Evolutionary conservation across 2,797 vertebrate genomes (phyloP).

Genomic region (Liparis tanakae): DNA sequence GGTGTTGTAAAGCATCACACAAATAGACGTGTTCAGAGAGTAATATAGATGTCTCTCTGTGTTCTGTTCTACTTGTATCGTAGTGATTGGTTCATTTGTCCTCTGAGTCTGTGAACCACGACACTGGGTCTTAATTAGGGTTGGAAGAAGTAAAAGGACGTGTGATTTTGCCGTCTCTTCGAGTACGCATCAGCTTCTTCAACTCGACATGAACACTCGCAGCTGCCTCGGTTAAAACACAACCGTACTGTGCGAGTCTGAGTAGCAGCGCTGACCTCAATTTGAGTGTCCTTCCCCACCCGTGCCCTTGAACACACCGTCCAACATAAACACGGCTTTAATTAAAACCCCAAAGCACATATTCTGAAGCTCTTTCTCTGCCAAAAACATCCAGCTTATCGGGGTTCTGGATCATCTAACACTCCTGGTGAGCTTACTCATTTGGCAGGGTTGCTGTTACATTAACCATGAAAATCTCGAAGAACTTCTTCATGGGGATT

Average conservation of each 20-base stretch:
- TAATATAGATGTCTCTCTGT: constrained; percentile 13
- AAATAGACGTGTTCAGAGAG: constrained; percentile 9
- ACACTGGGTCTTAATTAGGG: constrained; percentile 49
- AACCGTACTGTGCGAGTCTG: constrained; percentile 31
- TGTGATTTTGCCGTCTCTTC: constrained; percentile 13
- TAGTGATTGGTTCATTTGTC: constrained; percentile 46
- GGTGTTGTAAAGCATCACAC: constrained; percentile 6
- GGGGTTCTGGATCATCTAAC: constrained; percentile 26
- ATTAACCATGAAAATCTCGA: constrained; percentile 46
- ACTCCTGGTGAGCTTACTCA: constrained; percentile 11
- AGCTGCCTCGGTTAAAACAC: constrained; percentile 34
- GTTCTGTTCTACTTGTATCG: constrained; percentile 25
- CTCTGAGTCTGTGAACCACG: constrained; percentile 32
- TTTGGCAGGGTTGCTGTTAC: constrained; percentile 25
- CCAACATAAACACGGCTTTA: constrained; percentile 55
- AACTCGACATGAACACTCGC: constrained; percentile 28
- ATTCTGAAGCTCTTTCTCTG: constrained; percentile 5
- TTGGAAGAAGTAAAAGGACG: constrained; percentile 3
- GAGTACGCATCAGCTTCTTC: constrained; percentile 23
- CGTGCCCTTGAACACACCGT: constrained; percentile 18
- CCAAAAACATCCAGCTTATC: constrained; percentile 30
- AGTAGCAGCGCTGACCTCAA: constrained; percentile 25
- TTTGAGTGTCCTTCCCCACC: constrained; percentile 24
- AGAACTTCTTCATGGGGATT: constrained; percentile 52
- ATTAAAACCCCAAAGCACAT: constrained; percentile 41